Percentiles rank a stretch among this genome's conserved stretches.
These are phyloP conservation scores for Andrena camellia DNA, from an alignment of 2,888 invertebrate species.

Conservation along the genomic window DNA sequence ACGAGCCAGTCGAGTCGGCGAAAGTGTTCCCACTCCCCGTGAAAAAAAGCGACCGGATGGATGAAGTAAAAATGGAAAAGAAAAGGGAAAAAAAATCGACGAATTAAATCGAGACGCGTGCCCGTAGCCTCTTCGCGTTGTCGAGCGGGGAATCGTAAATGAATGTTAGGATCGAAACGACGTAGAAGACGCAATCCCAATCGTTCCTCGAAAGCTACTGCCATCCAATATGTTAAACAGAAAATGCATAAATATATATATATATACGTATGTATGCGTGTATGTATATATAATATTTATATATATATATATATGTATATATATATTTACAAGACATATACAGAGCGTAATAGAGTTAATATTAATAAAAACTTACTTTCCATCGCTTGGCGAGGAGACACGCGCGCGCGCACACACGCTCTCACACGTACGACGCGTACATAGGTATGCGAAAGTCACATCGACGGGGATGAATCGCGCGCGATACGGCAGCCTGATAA, in stretches of 20 bases:
- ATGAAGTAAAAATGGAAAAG: not conserved
- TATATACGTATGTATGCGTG: conserved; percentile 49
- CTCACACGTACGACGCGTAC: conserved; percentile 18
- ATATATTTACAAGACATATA: conserved; percentile 85
- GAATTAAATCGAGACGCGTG: not conserved
- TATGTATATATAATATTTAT: conserved; percentile 45
- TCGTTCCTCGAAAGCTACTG: conserved; percentile 31
- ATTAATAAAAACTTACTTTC: conserved; percentile 73
- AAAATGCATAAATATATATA: conserved; percentile 66
- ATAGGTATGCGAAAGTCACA: conserved; percentile 19
- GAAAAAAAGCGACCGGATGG: too few species aligned
- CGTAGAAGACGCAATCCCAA: conserved; percentile 19
- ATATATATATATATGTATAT: conserved; percentile 75
- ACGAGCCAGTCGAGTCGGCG: not conserved
- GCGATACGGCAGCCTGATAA: not conserved
- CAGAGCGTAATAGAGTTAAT: conserved; percentile 80
- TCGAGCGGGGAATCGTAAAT: conserved; percentile 15
- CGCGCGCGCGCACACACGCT: conserved; percentile 43
- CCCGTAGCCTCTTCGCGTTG: conserved; percentile 19
- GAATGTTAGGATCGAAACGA: conserved; percentile 31
- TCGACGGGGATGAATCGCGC: conserved; percentile 18
- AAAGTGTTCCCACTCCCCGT: not conserved
- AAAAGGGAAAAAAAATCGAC: not conserved
- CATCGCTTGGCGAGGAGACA: conserved; percentile 71
- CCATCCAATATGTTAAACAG: conserved; percentile 52